A percentile compares a stretch with the other conserved stretches of the same genome.
phyloP scores from a whole-genome alignment of 2,113 vertebrate species.

The Lanius ludovicianus region DNA sequence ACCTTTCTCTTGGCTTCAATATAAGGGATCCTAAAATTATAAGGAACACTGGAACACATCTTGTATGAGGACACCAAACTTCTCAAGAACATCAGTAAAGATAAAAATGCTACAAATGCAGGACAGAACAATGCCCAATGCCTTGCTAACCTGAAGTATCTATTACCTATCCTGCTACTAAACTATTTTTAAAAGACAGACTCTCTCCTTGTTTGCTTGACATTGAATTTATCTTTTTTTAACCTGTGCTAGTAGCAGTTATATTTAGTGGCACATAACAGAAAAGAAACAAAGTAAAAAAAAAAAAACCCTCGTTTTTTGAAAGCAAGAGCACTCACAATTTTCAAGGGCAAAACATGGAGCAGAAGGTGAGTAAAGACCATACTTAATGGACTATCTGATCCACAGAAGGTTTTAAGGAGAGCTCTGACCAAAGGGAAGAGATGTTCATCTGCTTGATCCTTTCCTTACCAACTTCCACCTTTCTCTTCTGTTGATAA shows the following conservation, averaged over 20 bases:
- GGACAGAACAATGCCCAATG: neutral
- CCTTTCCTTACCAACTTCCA: neutral
- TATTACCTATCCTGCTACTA: neutral
- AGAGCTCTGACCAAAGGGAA: neutral
- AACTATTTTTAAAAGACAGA: neutral
- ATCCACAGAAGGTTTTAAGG: neutral
- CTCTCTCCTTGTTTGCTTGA: neutral
- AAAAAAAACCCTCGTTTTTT: neutral
- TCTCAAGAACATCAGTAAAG: neutral
- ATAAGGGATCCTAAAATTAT: neutral
- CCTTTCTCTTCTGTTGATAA: neutral
- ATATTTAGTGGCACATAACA: neutral
- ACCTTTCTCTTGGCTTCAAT: neutral
- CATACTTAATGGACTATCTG: neutral
- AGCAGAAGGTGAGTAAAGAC: neutral
- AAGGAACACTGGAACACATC: neutral
- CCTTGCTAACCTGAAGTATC: neutral
- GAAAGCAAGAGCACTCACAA: neutral
- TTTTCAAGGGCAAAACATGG: neutral
- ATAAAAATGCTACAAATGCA: neutral
- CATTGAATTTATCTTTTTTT: neutral
- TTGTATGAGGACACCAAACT: neutral
- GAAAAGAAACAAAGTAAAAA: neutral
- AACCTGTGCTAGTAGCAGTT: neutral
- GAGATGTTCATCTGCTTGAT: neutral